Conservation (phyloP, 2,888 invertebrate species). For the Callimorpha dominula region DNA sequence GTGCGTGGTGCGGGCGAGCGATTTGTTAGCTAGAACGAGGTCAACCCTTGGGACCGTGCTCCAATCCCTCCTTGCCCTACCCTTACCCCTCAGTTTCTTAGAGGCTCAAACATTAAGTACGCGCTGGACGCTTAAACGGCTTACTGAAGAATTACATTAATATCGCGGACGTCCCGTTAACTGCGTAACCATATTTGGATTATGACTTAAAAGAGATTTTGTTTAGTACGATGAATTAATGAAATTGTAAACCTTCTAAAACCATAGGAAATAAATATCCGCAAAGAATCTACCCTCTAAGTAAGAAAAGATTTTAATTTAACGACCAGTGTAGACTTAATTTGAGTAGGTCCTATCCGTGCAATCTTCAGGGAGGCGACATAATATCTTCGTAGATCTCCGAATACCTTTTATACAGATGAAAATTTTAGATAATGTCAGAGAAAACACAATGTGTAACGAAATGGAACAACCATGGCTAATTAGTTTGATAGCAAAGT, state of each 20-base stretch:
- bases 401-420: conserved; percentile 32
- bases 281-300: conserved; percentile 35
- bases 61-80: conserved; percentile 33
- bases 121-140: conserved; percentile 76
- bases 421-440: conserved; percentile 21
- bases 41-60: conserved; percentile 59
- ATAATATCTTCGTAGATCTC: conserved; percentile 38
- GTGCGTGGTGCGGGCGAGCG: conserved; percentile 69
- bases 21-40: conserved; percentile 71
- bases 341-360: conserved; percentile 48
- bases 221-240: conserved; percentile 50
- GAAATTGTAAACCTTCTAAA: conserved; percentile 44
- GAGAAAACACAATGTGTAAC: conserved; percentile 40
- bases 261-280: conserved; percentile 41
- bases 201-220: conserved; percentile 63
- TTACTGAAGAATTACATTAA: conserved; percentile 74
- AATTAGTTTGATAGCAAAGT: conserved; percentile 61
- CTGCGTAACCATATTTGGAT: conserved; percentile 64
- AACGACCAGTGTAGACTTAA: conserved; percentile 43
- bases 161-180: conserved; percentile 64
- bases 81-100: conserved; percentile 57
- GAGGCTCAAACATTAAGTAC: conserved; percentile 72
- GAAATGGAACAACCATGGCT: conserved; percentile 32
- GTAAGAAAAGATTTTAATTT: conserved; percentile 48
- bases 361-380: conserved; percentile 40